phyloP scores from a whole-genome alignment of 2,888 invertebrate genomes.

The Brassicogethes aeneus region DNA sequence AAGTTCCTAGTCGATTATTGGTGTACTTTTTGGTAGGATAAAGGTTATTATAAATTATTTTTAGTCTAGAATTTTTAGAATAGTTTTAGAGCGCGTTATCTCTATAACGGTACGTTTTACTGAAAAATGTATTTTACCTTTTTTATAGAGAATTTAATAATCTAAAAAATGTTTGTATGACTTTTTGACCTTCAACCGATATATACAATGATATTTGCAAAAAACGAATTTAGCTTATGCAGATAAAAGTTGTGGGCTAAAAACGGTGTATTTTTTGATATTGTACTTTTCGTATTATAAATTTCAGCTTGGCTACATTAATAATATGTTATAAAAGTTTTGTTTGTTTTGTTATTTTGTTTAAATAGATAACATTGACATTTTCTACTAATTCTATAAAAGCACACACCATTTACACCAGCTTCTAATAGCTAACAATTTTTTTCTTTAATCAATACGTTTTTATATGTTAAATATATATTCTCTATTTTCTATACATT shows the following conservation, averaged over 20 bases:
- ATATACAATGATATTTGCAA: no score
- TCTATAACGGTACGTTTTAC: neutral
- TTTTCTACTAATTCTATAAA: neutral
- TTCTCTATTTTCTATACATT: conserved; percentile 1
- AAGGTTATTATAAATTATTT: neutral
- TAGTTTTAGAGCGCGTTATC: neutral
- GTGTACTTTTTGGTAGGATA: neutral
- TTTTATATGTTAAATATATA: conserved; percentile 1
- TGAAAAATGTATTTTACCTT: no score
- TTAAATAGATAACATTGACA: conserved; percentile 1
- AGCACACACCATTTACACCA: neutral
- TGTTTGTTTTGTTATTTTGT: no score
- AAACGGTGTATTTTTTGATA: no score
- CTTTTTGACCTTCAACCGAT: no score
- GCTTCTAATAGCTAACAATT: neutral
- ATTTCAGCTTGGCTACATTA: neutral
- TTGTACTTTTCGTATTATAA: neutral
- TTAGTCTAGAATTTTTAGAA: neutral
- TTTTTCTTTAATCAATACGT: no score
- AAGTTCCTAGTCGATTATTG: neutral
- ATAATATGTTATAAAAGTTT: neutral
- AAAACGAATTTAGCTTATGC: no score
- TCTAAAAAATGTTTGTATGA: no score
- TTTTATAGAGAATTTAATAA: no score
- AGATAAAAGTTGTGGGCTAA: no score